Evolutionary conservation across 1,140 invertebrate genomes (phyloP), one percentile per base, ranked within the genome.

Genomic region (Agrypnia vestita): DNA sequence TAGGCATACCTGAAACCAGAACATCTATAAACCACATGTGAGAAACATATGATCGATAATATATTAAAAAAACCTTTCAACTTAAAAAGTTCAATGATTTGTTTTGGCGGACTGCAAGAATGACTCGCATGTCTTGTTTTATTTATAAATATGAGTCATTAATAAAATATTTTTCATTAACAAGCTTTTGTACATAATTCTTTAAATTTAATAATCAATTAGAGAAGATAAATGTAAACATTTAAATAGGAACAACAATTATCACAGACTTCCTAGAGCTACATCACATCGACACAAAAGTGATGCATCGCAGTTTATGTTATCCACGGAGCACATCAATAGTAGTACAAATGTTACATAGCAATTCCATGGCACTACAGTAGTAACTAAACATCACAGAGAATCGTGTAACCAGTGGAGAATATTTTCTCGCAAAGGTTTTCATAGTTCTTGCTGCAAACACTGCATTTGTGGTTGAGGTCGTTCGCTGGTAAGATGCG

Each of bases 1-100:
- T 64, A 76, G 56, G 59, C 59, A 67, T 75, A 56, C 64, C 79
- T 80, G 79, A 80, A 80, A 80, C 62, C 79, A 76, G 47, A 76
- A 80, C 62, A 67, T 80, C 74, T 72, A 62, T 51, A 56, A 19
- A 53, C 47, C 47, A 71, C 12, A 80, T 80, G 25, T 55, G 13
- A 73, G 17, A 74, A 35, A 46, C 35, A 76, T 55, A 76, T 55
- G 56, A 56, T 17, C 6, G 44, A 71, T 15, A 71, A 51, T 19
- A 51, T 71, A 64, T 44, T 43, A 64, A 64, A 21, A 64, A 64
- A 64, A 64, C 43, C 15, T 15, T 56, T 19, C 53, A 56, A 6
- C 53, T 56, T 35, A 35, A 35, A 56, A 19, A 56, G 53, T 56
- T 19, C 53, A 56, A 56, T 56, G 53, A 15, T 56, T 56, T 56